phyloP scores from a whole-genome alignment of 2,888 invertebrate genomes.

The Drosophila monieri region DNA sequence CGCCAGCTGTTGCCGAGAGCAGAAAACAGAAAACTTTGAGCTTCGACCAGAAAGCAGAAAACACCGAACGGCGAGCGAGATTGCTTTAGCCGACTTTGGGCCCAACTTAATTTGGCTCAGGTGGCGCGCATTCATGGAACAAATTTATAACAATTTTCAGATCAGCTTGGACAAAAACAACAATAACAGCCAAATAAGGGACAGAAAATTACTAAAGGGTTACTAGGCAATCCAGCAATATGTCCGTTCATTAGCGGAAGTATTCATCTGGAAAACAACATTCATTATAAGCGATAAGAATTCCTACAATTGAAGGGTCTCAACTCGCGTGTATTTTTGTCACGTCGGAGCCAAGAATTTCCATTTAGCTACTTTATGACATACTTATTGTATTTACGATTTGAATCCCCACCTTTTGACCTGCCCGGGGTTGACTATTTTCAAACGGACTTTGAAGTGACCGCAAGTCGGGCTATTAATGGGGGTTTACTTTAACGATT shows the following conservation, averaged over 20 bases:
- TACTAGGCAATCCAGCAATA: slow-evolving; percentile 44
- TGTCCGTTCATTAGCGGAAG: slow-evolving; percentile 37
- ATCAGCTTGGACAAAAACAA: slow-evolving; percentile 44
- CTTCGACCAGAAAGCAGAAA: slow-evolving; percentile 9
- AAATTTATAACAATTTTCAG: slow-evolving; percentile 72
- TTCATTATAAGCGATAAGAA: slow-evolving; percentile 10
- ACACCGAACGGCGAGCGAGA: slow-evolving; percentile 41
- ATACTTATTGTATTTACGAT: slow-evolving; percentile 63
- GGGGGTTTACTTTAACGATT: slow-evolving; percentile 50
- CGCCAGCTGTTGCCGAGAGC: slow-evolving; percentile 71
- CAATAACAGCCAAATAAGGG: slow-evolving; percentile 4
- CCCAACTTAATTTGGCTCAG: slow-evolving; percentile 77
- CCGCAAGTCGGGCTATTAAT: slow-evolving; percentile 54
- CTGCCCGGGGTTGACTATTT: slow-evolving; percentile 28
- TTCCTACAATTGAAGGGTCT: slow-evolving; percentile 1
- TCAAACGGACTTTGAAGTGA: slow-evolving; percentile 53
- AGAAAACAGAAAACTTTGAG: slow-evolving; percentile 19
- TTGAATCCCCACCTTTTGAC: slow-evolving; percentile 43
- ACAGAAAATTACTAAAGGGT: slow-evolving; percentile 38
- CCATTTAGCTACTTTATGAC: slow-evolving; percentile 63
- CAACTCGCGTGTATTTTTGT: slow-evolving; percentile 54
- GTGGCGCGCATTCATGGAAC: slow-evolving; percentile 69
- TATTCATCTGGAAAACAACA: slow-evolving; percentile 47
- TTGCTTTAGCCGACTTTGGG: slow-evolving; percentile 53
- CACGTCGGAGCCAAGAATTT: slow-evolving; percentile 52